Evolutionary conservation across 2,888 invertebrate species (phyloP), one percentile per base, ranked within the genome.

Genomic region (Nymphalis polychloros): DNA sequence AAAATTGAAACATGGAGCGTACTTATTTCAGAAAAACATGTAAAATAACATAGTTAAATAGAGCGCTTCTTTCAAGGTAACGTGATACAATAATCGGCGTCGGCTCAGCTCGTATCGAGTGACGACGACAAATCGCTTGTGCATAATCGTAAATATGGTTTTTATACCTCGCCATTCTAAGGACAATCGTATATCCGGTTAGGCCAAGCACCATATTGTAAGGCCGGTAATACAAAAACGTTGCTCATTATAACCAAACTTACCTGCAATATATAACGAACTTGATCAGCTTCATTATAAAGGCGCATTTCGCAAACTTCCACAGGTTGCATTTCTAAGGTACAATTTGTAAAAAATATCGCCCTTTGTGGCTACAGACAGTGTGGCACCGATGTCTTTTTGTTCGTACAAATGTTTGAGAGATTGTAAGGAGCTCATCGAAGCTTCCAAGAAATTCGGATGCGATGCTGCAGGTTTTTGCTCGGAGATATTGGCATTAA

Each of bases 101-200:
- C 79, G 79, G 81, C 84, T 83, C 80, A 81, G 78, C 79, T 82
- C 82, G 83, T 88, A 91, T 92, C 91, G 80, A 84, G 81, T 92
- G 88, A 87, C 91, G 86, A 89, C 88, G 86, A 88, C 88, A 90
- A 91, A 91, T 90, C 87, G 88, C 84, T 90, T 87, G 89, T 91
- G 87, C 85, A 91, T 90, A 90, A 90, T 92, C 85, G 88, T 88
- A 89, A 90, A 90, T 90, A 84, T 78, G 78, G 79, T 88, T 90
- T 89, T 90, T 86, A 85, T 83, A 79, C 78, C 55, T 74, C 69
- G 53, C 86, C 82, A 85, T 89, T 88, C 84, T 85, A 76, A 73
- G 80, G 81, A 83, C 81, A 80, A 81, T 82, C 81, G 83, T 88
- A 92, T 90, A 89, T 92, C 92, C 92, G 91, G 91, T 84, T 81